Base-by-base conservation (phyloP, 2,797 vertebrate genomes). In the Sitta carolinensis region DNA sequence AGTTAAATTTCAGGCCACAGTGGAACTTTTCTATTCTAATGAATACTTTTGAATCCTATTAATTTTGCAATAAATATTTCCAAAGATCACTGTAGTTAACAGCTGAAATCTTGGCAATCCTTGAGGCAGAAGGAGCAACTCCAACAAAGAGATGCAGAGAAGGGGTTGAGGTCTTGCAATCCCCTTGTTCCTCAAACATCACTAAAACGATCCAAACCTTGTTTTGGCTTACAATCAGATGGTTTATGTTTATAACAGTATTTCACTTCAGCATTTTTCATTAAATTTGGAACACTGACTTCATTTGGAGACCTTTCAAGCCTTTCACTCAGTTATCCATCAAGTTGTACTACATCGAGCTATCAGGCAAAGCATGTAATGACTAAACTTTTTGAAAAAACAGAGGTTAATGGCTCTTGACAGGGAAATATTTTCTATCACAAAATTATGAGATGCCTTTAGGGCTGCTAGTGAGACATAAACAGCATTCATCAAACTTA, bases 391-490 rank as follows among this genome's bases (percentile, higher is more conserved):
- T 59, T 74, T 12, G n/a, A 89, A 92, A 94, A 84, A 1, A 1
- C 87, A 94, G 87, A 89, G 91, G 69, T 83, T 95, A 93, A 91
- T 87, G n/a, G 62, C 52, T 92, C 51, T 52, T 95, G 89, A 95
- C 87, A 94, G 68, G 69, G 81, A 91, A 94, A 81, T 95, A 93
- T 94, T 94, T 95, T 90, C 79, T 96, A 74, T 70, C 55, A 69
- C 50, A 63, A 90, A 95, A 90, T 81, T 90, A 90, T 67, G 59
- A 86, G 84, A 73, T 76, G 84, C 38, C 74, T 91, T 85, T 67
- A 91, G 89, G 94, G 76, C 59, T 84, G 68, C 59, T 93, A 85
- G 68, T 80, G 85, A 91, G 91, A 93, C 48, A 90, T 79, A 94
- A 93, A 85, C 75, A 82, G 93, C 89, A 94, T 93, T 80, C 58